Evolutionary conservation across 2,113 vertebrate species (phyloP).

Genomic region (Gracilinanus agilis): DNA sequence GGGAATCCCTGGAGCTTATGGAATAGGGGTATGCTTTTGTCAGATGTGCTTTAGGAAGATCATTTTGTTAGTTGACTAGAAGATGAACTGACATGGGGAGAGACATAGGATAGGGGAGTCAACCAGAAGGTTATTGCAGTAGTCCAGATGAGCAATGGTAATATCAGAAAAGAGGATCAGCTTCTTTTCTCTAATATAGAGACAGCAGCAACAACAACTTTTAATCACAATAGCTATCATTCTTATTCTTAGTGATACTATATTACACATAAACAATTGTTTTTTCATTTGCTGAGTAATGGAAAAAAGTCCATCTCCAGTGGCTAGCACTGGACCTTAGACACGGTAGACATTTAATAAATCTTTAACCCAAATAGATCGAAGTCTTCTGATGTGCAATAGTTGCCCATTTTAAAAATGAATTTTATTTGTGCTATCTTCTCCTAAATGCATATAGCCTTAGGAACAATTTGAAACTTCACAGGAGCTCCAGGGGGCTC

Average conservation of each 20-base stretch:
- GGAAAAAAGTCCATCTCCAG: conserved; percentile 30
- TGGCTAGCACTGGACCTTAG: background rate
- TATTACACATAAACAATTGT: conserved; percentile 5
- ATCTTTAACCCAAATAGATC: conserved; percentile 35
- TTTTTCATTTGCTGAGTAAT: conserved; percentile 22
- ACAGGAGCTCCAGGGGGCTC: background rate
- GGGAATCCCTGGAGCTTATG: too few species aligned
- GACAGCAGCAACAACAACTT: background rate
- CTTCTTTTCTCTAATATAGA: background rate
- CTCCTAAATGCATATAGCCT: conserved; percentile 47
- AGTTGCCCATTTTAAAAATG: conserved; percentile 28
- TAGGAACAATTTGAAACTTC: conserved; percentile 31
- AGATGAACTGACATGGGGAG: too few species aligned
- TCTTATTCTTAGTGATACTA: background rate
- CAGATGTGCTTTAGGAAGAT: too few species aligned
- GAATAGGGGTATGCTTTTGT: too few species aligned
- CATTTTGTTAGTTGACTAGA: too few species aligned
- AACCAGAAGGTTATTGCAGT: background rate
- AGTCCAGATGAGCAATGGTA: background rate
- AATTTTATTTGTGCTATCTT: conserved; percentile 37
- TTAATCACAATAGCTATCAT: background rate
- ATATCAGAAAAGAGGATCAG: background rate
- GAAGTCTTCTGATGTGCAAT: background rate
- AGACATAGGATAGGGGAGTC: background rate
- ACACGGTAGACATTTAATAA: background rate